phyloP scores from a whole-genome alignment of 2,113 vertebrate species.

The Aythya baeri region DNA sequence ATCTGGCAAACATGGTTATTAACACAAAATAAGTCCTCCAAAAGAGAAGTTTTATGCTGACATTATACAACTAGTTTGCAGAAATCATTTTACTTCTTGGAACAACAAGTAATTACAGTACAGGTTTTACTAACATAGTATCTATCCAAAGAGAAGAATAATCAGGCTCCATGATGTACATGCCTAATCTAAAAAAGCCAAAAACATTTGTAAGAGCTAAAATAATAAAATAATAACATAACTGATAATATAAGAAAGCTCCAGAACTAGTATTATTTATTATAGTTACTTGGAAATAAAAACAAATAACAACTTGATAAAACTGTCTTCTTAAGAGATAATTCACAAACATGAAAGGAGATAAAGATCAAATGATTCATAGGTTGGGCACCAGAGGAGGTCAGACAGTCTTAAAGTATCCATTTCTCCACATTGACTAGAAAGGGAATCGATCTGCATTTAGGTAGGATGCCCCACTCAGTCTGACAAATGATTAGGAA shows the following conservation, averaged over 20 bases:
- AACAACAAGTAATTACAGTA: background rate
- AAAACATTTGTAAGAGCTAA: background rate
- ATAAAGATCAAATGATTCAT: background rate
- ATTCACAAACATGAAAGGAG: background rate
- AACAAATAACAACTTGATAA: background rate
- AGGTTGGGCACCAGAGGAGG: background rate
- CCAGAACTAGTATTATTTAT: background rate
- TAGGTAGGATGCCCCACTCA: background rate
- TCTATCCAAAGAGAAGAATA: background rate
- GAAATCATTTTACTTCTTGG: background rate
- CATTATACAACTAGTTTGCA: background rate
- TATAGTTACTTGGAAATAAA: background rate
- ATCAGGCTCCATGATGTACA: accelerated
- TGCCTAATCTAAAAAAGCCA: background rate
- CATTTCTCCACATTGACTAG: background rate
- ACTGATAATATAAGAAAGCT: background rate
- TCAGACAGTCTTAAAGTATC: background rate
- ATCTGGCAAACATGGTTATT: background rate
- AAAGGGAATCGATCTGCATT: background rate
- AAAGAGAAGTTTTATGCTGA: background rate
- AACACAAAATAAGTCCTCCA: background rate
- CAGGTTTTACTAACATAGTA: background rate
- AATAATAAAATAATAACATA: background rate
- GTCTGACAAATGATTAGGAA: background rate
- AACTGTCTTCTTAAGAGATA: background rate